These are phyloP conservation scores for Marmota monax DNA, from an alignment of 2,113 vertebrate species.

Conservation along the genomic window DNA sequence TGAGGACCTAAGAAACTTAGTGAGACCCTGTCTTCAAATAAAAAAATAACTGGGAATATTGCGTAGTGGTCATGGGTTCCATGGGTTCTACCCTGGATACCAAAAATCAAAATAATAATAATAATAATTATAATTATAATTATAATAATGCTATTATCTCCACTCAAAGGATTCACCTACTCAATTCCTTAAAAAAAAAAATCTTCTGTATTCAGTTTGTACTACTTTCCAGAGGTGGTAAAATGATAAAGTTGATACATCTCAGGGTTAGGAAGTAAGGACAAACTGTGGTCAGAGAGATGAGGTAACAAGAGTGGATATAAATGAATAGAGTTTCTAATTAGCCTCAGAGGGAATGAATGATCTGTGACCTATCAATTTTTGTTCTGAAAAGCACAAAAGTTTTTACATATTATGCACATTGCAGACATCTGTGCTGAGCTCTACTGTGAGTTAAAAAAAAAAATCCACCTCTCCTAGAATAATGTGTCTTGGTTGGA, in stretches of 20 bases:
- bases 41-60: too few relatives aligned
- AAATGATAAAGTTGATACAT: conserved; percentile 57
- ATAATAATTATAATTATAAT: not conserved
- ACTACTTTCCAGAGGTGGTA: conserved; percentile 39
- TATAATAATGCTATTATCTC: not conserved
- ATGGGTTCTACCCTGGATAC: too few relatives aligned
- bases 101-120: too few relatives aligned
- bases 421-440: conserved; percentile 60
- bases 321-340: conserved; percentile 14
- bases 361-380: conserved; percentile 23
- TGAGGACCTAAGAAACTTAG: too few relatives aligned
- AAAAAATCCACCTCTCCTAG: not conserved
- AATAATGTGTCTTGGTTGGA: not conserved
- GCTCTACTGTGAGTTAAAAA: conserved; percentile 25
- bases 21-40: too few relatives aligned
- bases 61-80: too few relatives aligned
- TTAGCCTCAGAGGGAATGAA: conserved; percentile 46
- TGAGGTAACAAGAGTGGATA: not conserved
- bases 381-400: conserved; percentile 48
- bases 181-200: not conserved
- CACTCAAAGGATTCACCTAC: not conserved
- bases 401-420: conserved; percentile 36
- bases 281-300: not conserved
- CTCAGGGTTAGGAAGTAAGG: not conserved
- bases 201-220: not conserved